phyloP scores from a whole-genome alignment of 2,888 invertebrate species.

The Caenorhabditis angaria region DNA sequence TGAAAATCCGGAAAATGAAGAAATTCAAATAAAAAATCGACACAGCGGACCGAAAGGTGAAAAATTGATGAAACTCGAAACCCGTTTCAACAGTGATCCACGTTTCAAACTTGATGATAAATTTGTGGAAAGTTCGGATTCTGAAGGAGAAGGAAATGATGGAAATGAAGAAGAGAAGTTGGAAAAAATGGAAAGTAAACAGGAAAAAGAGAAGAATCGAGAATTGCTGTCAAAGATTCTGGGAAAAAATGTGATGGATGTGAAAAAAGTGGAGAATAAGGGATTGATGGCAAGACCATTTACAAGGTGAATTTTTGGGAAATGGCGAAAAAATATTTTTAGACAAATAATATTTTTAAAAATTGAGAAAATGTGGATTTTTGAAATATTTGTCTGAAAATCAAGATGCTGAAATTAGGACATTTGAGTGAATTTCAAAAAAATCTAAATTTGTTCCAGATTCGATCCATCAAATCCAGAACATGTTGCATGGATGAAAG shows the following conservation, averaged over 20 bases:
- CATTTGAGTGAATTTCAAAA: not conserved
- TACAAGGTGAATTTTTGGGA: slow-evolving; percentile 39
- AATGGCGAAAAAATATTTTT: no score
- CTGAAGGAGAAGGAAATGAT: slow-evolving; percentile 23
- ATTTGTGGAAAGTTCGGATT: slow-evolving; percentile 42
- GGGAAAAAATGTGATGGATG: slow-evolving; percentile 46
- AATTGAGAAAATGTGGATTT: not conserved
- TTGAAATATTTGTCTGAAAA: not conserved
- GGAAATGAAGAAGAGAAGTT: slow-evolving; percentile 6
- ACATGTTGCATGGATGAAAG: slow-evolving; percentile 61
- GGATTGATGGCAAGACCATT: slow-evolving; percentile 37
- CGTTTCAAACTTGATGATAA: slow-evolving; percentile 55
- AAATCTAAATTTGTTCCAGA: slow-evolving; percentile 25
- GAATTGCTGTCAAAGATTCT: slow-evolving; percentile 57
- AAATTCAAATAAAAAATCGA: slow-evolving; percentile 22
- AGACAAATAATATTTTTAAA: not conserved
- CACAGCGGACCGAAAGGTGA: slow-evolving; percentile 43
- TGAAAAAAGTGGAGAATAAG: slow-evolving; percentile 43
- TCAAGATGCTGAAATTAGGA: not conserved
- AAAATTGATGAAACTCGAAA: slow-evolving; percentile 51
- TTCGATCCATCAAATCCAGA: slow-evolving; percentile 64
- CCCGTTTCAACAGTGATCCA: slow-evolving; percentile 50
- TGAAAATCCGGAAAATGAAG: slow-evolving; percentile 11
- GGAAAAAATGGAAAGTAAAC: slow-evolving; percentile 39
- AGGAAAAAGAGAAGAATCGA: slow-evolving; percentile 54